Evolutionary conservation across 1,140 invertebrate genomes (phyloP), one percentile per base, ranked within the genome.

Genomic region (Conus betulinus): DNA sequence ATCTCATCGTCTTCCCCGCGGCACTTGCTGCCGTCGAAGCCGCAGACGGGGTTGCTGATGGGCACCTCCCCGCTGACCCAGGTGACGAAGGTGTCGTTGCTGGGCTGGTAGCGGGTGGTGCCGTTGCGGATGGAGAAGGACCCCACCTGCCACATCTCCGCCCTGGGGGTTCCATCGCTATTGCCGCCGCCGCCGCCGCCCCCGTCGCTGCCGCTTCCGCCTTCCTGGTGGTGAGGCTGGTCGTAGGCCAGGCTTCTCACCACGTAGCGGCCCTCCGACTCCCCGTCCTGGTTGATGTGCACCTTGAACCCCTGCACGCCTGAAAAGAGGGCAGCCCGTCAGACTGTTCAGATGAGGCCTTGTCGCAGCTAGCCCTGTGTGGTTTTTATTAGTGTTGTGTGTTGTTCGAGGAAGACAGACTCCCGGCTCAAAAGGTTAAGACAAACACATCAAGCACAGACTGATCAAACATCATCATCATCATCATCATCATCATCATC

Each of bases 201-300:
- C 78, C 10, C 60, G 87, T 55, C 55, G 5, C 81, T 57, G 57
- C 8, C 15, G 57, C 15, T 60, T 11, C 15, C 57, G 57, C 15
- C 57, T 60, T 60, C 57, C 13, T 71, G 13, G 23, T 71, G 67
- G 5, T 91, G 51, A 17, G 79, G n/a, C 63, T 95, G 89, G 97
- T 96, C 23, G 82, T 60, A 55, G 51, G 85, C 85, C 52, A 87
- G 85, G 0, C 98, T 97, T 39, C 99, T 95, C 60, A 99, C 97
- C 0, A 98, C 98, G 95, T 98, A 99, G 94, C 99, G 99, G 3
- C 98, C 99, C 95, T 99, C 98, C 0, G 98, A 98, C 94, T 99
- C 98, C 51, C 98, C 99, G 92, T 97, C 97, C 89, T 97, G 96
- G 95, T 99, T 98, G 83, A 99, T 96, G 91, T 97, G 97, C 89